Evolutionary conservation across 2,888 invertebrate species (phyloP).

Genomic region (Incurvaria masculella): DNA sequence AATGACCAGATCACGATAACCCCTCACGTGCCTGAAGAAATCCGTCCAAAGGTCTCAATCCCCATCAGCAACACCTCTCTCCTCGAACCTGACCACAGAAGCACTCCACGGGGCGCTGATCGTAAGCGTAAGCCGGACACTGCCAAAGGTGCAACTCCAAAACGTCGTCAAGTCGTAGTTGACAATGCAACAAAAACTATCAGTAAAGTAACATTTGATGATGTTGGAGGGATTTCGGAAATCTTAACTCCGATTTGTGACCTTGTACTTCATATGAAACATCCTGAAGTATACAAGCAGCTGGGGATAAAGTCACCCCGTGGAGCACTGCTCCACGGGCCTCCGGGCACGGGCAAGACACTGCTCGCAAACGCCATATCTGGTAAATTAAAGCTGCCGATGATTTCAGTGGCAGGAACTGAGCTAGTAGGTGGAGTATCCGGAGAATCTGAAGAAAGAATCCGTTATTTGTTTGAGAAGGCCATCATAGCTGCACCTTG

Average conservation of each 20-base stretch:
- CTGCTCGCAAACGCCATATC: slow-evolving; percentile 79
- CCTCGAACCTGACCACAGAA: slow-evolving; percentile 20
- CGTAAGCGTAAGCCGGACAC: slow-evolving; percentile 41
- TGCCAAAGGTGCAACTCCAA: slow-evolving; percentile 25
- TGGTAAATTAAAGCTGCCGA: slow-evolving; percentile 79
- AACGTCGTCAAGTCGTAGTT: slow-evolving; percentile 36
- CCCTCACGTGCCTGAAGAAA: slow-evolving; percentile 38
- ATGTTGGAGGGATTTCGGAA: slow-evolving; percentile 79
- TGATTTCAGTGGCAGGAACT: slow-evolving; percentile 86
- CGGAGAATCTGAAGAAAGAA: slow-evolving; percentile 93
- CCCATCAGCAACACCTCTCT: slow-evolving; percentile 23
- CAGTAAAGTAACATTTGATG: slow-evolving; percentile 59
- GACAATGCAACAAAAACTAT: slow-evolving; percentile 31
- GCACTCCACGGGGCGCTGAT: slow-evolving; percentile 24
- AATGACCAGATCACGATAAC: slow-evolving; percentile 50
- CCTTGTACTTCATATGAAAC: slow-evolving; percentile 79
- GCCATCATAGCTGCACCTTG: slow-evolving; percentile 74
- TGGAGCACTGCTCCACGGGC: slow-evolving; percentile 92
- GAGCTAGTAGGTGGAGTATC: slow-evolving; percentile 93
- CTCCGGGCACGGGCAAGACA: slow-evolving; percentile 93
- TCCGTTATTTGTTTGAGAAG: slow-evolving; percentile 86
- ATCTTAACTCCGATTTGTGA: slow-evolving; percentile 68
- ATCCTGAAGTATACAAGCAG: slow-evolving; percentile 83
- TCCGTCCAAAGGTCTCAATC: slow-evolving; percentile 6
- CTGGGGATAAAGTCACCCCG: slow-evolving; percentile 85